A percentile compares a stretch with the other conserved stretches of the same genome.
Evolutionary conservation across 2,113 vertebrate species (phyloP).

Genomic region (Hypocryptadius cinnamomeus): DNA sequence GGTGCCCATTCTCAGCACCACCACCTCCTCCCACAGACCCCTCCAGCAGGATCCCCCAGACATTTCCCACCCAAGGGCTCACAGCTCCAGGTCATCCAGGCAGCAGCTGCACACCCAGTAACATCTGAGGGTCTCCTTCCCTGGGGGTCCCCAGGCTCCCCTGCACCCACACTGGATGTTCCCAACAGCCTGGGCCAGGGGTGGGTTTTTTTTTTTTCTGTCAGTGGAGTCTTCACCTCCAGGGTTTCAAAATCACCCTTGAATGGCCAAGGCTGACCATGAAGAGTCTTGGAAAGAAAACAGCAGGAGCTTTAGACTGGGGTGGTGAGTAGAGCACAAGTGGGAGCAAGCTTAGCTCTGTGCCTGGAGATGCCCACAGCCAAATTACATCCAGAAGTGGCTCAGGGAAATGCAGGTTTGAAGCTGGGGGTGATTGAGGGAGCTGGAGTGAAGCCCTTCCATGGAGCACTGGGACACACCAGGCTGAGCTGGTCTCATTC

Average conservation of each 20-base stretch:
- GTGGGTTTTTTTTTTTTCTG: not conserved
- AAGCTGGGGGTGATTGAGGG: not conserved
- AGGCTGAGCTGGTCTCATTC: not conserved
- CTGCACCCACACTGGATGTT: not conserved
- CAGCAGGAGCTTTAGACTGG: not conserved
- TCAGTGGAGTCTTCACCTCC: not conserved
- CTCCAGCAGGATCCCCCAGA: not conserved
- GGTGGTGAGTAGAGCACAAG: not conserved
- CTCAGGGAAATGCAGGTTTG: not conserved
- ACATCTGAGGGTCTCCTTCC: not conserved
- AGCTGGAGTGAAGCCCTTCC: not conserved
- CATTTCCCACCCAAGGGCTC: accelerated
- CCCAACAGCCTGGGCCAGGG: not conserved
- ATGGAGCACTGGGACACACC: accelerated
- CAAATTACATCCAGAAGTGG: not conserved
- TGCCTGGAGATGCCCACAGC: not conserved
- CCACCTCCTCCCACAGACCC: not conserved
- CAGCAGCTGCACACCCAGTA: not conserved
- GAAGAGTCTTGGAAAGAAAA: not conserved
- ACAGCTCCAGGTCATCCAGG: not conserved
- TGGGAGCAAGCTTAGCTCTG: not conserved
- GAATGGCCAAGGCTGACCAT: not conserved
- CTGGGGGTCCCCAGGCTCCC: not conserved
- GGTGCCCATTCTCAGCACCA: not conserved
- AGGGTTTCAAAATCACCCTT: not conserved